phyloP scores from a whole-genome alignment of 2,888 invertebrate species.

The Craniophora ligustri region DNA sequence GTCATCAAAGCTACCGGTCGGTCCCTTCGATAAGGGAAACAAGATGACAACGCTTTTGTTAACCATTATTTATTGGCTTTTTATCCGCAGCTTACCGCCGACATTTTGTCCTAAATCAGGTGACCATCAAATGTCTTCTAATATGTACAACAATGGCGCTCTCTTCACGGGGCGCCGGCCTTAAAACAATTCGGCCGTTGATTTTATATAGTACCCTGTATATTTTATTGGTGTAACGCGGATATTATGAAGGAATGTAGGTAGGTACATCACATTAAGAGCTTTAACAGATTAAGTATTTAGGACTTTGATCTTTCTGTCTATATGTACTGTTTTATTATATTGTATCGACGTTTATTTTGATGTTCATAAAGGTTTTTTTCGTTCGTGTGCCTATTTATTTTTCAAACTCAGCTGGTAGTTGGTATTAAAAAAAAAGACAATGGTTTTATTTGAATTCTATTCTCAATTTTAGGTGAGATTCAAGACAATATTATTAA shows the following conservation, averaged over 20 bases:
- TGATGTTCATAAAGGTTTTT: too few species aligned
- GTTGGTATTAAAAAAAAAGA: too few species aligned
- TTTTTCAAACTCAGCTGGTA: too few species aligned
- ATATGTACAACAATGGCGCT: conserved; percentile 52
- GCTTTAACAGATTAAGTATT: too few species aligned
- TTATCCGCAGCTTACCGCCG: conserved; percentile 74
- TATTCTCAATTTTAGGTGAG: too few species aligned
- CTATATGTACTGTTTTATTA: too few species aligned
- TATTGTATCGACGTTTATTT: too few species aligned
- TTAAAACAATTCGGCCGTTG: conserved; percentile 21
- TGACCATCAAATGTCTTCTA: conserved; percentile 67
- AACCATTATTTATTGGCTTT: conserved; percentile 86
- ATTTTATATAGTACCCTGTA: conserved; percentile 22
- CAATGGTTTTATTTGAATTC: too few species aligned
- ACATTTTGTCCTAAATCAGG: conserved; percentile 79
- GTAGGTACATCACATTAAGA: too few species aligned
- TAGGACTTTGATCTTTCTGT: too few species aligned
- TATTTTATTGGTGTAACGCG: conserved; percentile 8
- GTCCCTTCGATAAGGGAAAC: conserved; percentile 79
- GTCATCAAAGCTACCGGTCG: conserved; percentile 72
- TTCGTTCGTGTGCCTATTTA: too few species aligned
- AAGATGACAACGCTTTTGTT: conserved; percentile 87
- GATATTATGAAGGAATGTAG: background rate
- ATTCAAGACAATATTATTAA: too few species aligned
- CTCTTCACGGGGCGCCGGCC: conserved; percentile 10